phyloP scores from a whole-genome alignment of 2,888 invertebrate genomes.

The Sphaeridia pumilis region DNA sequence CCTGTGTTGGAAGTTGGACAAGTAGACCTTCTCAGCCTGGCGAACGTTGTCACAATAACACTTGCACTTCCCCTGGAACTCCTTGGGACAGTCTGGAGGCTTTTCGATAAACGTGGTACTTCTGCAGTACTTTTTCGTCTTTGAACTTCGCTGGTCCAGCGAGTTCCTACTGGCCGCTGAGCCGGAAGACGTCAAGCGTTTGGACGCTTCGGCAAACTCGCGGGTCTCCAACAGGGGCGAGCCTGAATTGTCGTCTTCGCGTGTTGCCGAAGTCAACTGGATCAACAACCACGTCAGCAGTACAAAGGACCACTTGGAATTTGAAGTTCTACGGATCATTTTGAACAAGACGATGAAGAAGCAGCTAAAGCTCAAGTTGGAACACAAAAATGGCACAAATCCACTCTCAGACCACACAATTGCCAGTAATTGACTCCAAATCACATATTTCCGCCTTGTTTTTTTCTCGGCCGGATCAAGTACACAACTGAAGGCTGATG shows the following conservation, averaged over 20 bases:
- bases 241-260: not conserved
- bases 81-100: conserved; percentile 1
- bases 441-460: too few relatives aligned
- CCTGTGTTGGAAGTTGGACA: not conserved
- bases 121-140: not conserved
- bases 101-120: not conserved
- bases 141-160: not conserved
- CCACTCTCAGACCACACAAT: too few relatives aligned
- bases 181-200: not conserved
- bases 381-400: too few relatives aligned
- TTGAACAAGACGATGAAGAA: too few relatives aligned
- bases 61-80: conserved; percentile 5
- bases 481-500: too few relatives aligned
- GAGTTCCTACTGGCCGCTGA: not conserved
- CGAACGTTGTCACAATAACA: conserved; percentile 3
- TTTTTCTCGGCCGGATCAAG: too few relatives aligned
- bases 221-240: not conserved
- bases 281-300: too few relatives aligned
- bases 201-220: not conserved
- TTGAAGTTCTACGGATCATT: too few relatives aligned
- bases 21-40: not conserved
- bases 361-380: too few relatives aligned
- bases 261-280: too few relatives aligned
- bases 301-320: too few relatives aligned
- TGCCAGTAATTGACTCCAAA: too few relatives aligned